Conservation (phyloP, 2,113 vertebrate genomes). For the Zosterops japonicus region DNA sequence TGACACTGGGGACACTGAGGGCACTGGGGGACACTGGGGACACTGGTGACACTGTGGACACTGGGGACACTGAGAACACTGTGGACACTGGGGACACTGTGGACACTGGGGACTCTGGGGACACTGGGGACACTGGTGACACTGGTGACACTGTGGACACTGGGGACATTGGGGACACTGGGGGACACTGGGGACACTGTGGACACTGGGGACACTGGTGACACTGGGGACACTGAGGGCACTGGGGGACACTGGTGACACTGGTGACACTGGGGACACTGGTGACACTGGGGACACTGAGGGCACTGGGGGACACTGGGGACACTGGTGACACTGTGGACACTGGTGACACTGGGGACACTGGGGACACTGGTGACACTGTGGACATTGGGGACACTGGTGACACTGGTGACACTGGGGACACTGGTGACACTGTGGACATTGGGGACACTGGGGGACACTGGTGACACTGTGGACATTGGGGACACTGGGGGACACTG, state of each 20-base stretch:
- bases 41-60: background rate
- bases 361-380: too few species aligned
- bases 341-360: too few species aligned
- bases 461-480: background rate
- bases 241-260: too few species aligned
- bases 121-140: too few species aligned
- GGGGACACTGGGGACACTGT: background rate
- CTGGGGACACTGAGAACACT: background rate
- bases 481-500: accelerated
- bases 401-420: background rate
- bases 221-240: background rate
- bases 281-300: background rate
- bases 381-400: background rate
- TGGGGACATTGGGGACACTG: background rate
- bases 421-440: background rate
- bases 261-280: background rate
- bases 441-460: too few species aligned
- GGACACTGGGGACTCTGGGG: background rate
- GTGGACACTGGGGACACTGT: too few species aligned
- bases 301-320: too few species aligned
- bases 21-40: too few species aligned
- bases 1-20: background rate
- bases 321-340: background rate
- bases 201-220: background rate
- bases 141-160: too few species aligned